phyloP scores from a whole-genome alignment of 2,888 invertebrate genomes.

The Linnaemya vulpina region DNA sequence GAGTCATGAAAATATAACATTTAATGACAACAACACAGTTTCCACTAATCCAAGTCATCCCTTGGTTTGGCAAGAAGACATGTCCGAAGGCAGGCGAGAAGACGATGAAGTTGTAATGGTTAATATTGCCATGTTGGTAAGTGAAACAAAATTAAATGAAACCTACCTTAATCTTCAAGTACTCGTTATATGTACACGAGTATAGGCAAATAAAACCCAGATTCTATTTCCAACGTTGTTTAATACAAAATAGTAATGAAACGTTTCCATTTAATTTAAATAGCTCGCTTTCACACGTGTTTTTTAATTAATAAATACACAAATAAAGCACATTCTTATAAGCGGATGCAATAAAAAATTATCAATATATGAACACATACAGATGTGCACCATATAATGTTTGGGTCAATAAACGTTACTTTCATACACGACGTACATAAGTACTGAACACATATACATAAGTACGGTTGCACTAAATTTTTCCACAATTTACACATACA shows the following conservation, averaged over 20 bases:
- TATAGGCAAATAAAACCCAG: background rate
- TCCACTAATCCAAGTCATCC: constrained; percentile 89
- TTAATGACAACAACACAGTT: constrained; percentile 90
- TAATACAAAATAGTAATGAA: background rate
- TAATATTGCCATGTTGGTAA: constrained; percentile 93
- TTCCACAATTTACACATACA: background rate
- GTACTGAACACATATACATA: too few relatives aligned
- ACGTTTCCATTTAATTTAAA: background rate
- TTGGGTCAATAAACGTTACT: constrained; percentile 77
- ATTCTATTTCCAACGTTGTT: background rate
- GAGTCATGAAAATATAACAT: constrained; percentile 88
- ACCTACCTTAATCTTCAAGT: background rate
- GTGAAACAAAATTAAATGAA: constrained; percentile 77
- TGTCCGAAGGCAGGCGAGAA: constrained; percentile 89
- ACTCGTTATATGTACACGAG: too few relatives aligned
- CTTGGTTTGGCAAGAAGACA: constrained; percentile 89
- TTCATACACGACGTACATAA: background rate
- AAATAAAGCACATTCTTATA: background rate
- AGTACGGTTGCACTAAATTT: background rate
- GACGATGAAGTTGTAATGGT: constrained; percentile 90
- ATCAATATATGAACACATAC: background rate
- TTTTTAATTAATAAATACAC: background rate
- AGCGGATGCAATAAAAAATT: background rate
- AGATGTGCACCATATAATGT: constrained; percentile 38
- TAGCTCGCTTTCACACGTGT: background rate